Evolutionary conservation across 1,140 invertebrate genomes (phyloP), one percentile per base, ranked within the genome.

Genomic region (Musca domestica): DNA sequence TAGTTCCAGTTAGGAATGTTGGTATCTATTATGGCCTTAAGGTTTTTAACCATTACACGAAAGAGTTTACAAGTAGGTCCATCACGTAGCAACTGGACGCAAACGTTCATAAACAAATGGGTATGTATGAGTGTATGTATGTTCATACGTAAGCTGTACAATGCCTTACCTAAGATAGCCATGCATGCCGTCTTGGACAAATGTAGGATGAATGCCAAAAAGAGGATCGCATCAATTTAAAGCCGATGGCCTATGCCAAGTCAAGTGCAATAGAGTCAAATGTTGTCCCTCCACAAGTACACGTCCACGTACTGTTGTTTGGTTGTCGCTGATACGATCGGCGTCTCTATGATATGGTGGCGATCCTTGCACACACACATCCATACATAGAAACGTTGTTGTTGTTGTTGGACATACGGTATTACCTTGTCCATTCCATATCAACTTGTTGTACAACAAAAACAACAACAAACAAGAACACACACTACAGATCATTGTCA

Each of bases 201-300:
- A 41, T 41, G 34, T 41, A 41, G 34, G 34, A 41, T 41, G 34
- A 41, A 41, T 41, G 34, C 6, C 56, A 61, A 61, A 27, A 41
- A 34, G 17, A 22, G 19, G 63, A 48, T 47, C 47, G 22, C 46
- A 23, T 64, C 46, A 48, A 64, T 49, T 64, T 64, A 48, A 48
- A 27, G 30, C 22, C 46, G 61, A 64, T 65, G 48, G 63, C 23
- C 47, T 20, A 64, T 66, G 48, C 25, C 64, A 51, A 17, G 41
- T 20, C 20, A 51, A 51, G 64, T 66, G 64, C 48, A 66, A n/a
- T 64, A 25, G 47, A 64, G 46, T 77, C 76, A 77, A 77, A 74
- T 77, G 76, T 74, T 66, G 48, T 77, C 76, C 76, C 76, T 77
- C 74, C 74, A 74, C 75, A 74, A 73, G 77, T 77, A 66, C 30